phyloP scores from a whole-genome alignment of 2,113 vertebrate genomes.

The Corythornis cristatus region DNA sequence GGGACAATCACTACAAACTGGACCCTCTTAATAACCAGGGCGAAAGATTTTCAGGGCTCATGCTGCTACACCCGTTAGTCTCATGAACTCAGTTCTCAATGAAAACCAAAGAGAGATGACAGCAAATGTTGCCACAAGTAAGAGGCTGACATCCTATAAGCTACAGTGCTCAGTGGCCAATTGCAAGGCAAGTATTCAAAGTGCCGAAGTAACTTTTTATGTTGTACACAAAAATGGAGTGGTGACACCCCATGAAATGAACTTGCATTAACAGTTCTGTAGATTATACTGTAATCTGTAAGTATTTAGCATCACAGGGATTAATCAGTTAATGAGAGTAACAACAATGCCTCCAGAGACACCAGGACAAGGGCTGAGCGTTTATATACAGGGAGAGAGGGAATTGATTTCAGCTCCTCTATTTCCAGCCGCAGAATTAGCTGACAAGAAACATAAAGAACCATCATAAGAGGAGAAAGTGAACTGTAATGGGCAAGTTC shows the following conservation, averaged over 20 bases:
- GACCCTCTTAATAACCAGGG: background rate
- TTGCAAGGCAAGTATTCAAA: background rate
- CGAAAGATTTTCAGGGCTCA: background rate
- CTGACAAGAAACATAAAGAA: background rate
- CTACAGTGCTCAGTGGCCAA: background rate
- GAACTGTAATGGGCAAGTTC: background rate
- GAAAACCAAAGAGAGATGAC: background rate
- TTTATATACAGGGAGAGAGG: background rate
- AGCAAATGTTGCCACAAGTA: background rate
- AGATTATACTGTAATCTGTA: background rate
- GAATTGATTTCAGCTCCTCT: background rate
- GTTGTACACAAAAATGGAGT: background rate
- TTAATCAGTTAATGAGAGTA: background rate
- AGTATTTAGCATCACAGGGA: background rate
- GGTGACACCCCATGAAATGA: background rate
- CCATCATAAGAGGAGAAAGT: background rate
- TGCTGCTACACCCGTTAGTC: background rate
- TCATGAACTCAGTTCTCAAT: background rate
- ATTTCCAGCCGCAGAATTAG: background rate
- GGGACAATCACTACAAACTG: background rate
- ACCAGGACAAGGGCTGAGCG: background rate
- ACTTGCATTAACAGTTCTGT: background rate
- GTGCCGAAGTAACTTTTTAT: background rate
- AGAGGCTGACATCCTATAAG: background rate
- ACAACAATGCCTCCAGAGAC: background rate